These are phyloP conservation scores for Scaptomyza flava DNA, from an alignment of 2,888 invertebrate genomes.

Conservation along the genomic window DNA sequence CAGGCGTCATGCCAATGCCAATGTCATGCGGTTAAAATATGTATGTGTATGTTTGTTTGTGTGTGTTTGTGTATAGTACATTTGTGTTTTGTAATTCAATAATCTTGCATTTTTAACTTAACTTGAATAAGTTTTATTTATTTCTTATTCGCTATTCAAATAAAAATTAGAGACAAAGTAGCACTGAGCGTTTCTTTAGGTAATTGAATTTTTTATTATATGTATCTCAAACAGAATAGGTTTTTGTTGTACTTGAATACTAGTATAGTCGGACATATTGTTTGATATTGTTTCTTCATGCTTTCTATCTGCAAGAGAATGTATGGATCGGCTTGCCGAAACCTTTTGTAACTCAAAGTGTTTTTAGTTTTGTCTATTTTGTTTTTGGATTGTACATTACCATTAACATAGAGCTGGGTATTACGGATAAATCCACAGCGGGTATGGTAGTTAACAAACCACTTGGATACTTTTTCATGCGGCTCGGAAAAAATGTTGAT, in stretches of 20 bases:
- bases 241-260: no score
- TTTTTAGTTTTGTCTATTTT: conserved; percentile 17
- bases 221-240: no score
- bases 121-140: neutral
- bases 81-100: conserved; percentile 16
- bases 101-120: conserved; percentile 28
- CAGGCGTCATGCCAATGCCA: conserved; percentile 34
- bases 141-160: neutral
- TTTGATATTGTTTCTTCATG: no score
- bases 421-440: conserved; percentile 83
- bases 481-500: conserved; percentile 84
- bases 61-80: conserved; percentile 5
- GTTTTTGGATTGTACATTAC: conserved; percentile 79
- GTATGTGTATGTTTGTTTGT: conserved; percentile 13
- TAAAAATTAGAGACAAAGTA: no score
- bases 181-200: no score
- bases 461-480: conserved; percentile 85
- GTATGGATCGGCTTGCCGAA: conserved; percentile 15
- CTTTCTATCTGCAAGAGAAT: conserved; percentile 29
- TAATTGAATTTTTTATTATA: no score
- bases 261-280: neutral
- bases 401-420: conserved; percentile 84
- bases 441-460: conserved; percentile 84
- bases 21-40: conserved; percentile 14
- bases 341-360: conserved; percentile 6